phyloP scores from a whole-genome alignment of 2,888 invertebrate genomes.

The Uropetala carovei region DNA sequence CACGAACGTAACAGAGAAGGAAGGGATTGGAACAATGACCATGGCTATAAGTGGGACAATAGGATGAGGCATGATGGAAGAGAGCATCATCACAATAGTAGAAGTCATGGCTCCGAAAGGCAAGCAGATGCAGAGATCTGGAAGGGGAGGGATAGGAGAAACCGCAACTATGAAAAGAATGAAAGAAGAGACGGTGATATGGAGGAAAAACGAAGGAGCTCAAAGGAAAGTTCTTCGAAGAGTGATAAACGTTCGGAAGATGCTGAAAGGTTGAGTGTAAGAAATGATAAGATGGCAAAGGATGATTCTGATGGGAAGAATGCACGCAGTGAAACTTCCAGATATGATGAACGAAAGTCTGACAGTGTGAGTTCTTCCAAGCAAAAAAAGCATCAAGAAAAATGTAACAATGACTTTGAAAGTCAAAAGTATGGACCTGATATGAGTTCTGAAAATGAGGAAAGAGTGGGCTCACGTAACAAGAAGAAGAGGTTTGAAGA shows the following conservation, averaged over 20 bases:
- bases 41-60: slow-evolving; percentile 21
- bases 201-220: slow-evolving; percentile 59
- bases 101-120: slow-evolving; percentile 43
- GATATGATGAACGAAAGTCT: slow-evolving; percentile 43
- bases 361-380: not conserved
- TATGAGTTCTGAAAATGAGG: slow-evolving; percentile 53
- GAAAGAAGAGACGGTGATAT: slow-evolving; percentile 47
- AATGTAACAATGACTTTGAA: not conserved
- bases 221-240: slow-evolving; percentile 62
- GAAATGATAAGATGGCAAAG: slow-evolving; percentile 66
- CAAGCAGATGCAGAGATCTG: slow-evolving; percentile 51
- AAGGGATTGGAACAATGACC: not conserved
- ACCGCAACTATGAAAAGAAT: slow-evolving; percentile 66
- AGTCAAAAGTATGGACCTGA: not conserved
- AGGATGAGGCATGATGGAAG: slow-evolving; percentile 50
- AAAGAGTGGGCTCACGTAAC: not conserved
- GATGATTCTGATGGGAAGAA: not conserved
- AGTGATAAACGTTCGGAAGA: slow-evolving; percentile 66
- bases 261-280: slow-evolving; percentile 65
- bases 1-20: slow-evolving; percentile 66
- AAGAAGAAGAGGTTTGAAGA: slow-evolving; percentile 25
- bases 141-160: slow-evolving; percentile 66
- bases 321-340: not conserved
- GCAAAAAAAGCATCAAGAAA: not conserved
- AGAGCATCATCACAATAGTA: slow-evolving; percentile 56